Evolutionary conservation across 2,113 vertebrate species (phyloP).

Genomic region (Furnarius figulus): DNA sequence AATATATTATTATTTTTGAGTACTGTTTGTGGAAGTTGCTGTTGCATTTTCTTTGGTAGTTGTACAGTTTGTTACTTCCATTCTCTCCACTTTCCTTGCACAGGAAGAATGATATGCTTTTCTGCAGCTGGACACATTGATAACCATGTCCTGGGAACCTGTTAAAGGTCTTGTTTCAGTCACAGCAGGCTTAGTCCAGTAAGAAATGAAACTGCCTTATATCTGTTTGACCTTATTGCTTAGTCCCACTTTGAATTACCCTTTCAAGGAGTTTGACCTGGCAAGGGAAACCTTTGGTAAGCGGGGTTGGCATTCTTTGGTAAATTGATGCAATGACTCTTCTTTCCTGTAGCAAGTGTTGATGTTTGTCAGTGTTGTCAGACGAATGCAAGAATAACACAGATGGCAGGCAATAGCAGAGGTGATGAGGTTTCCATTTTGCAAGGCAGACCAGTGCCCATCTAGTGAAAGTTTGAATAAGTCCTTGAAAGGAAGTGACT

Average conservation of each 20-base stretch:
- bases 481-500: not conserved
- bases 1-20: not conserved
- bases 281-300: not conserved
- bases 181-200: not conserved
- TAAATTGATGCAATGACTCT: not conserved
- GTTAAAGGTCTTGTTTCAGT: not conserved
- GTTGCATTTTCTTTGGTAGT: not conserved
- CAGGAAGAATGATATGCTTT: not conserved
- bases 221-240: not conserved
- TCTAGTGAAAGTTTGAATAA: not conserved
- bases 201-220: not conserved
- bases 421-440: not conserved
- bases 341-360: not conserved
- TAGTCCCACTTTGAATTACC: not conserved
- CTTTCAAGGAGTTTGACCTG: not conserved
- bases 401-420: not conserved
- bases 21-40: not conserved
- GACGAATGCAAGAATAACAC: not conserved
- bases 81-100: not conserved
- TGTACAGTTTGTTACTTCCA: not conserved
- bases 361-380: not conserved
- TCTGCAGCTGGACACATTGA: fast-evolving
- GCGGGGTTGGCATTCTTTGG: not conserved
- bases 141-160: not conserved
- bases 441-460: not conserved